Evolutionary conservation across 1,140 invertebrate species (phyloP), one percentile per base, ranked within the genome.

Genomic region (Bicyclus anynana): DNA sequence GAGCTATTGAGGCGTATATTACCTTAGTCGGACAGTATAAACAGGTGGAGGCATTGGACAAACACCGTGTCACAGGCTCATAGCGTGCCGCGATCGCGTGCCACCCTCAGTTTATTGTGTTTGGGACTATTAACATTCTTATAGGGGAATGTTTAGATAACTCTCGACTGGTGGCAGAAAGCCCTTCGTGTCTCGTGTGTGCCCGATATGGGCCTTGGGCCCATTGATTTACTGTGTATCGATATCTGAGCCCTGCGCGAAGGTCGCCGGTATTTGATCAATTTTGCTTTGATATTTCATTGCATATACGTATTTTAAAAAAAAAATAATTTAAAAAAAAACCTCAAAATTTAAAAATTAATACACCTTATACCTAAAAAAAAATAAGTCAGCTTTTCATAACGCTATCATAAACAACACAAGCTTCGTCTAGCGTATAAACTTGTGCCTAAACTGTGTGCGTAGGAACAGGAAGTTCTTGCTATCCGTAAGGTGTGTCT

Each of bases 121-220:
- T 61, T 61, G 57, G 54, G 73, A 74, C 75, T 79, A 83, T 80
- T 80, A 80, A 80, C 79, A 82, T 80, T 74, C 74, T 62, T 69
- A 42, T 72, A 49, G 65, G 72, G 75, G 74, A 78, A 77, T 81
- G 71, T 78, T 81, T 78, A 81, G 82, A 83, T 85, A 85, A 74
- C 72, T 75, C 69, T 73, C 46, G 57, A 53, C 62, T 59, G 64
- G 65, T 67, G 58, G 57, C 56, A 63, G 56, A 61, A 64, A 38
- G 63, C 49, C 61, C 70, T 64, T 71, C 61, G 67, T 71, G 56
- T 53, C 35, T 63, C 49, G 52, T 65, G 57, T 69, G 64, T 47
- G 59, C 35, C 48, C 46, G 65, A 68, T 68, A 68, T 59, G 53
- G 51, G 44, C 50, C 26, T 46, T 20, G 23, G 35, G 48, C 17